Base-by-base conservation (phyloP, 2,888 invertebrate species). In the Drosophila siamana region DNA sequence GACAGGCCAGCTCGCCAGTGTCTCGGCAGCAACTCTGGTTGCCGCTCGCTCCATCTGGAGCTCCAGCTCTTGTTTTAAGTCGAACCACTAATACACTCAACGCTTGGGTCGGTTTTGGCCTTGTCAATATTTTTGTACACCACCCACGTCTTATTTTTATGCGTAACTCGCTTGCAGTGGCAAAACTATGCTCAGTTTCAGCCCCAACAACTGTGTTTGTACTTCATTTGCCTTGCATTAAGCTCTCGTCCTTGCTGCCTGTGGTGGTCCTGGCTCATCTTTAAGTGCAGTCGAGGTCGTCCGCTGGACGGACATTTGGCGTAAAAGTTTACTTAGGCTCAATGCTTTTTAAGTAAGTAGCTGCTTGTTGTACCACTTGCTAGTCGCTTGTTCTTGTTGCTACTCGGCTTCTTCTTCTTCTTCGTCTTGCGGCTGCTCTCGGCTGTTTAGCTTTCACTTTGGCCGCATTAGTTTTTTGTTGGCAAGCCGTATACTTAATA, bases 271-370 rank as follows among this genome's bases (percentile, higher is more conserved):
- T 28, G 38, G 64, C 57, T 40, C 63, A 64, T 56, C 83, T 83
- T 88, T 88, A 88, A 82, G 82, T 82, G 82, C 82, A 88, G 80
- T 86, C 86, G 78, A 77, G 59, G 76, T 77, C 71, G 59, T 44
- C 78, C 54, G 40, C 40, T 62, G 40, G 56, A 33, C 44, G 24
- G 40, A 47, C 43, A 59, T 54, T 62, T 59, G 78, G 74, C 84
- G 86, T 83, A 77, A 86, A 83, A 88, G 83, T 83, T 83, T 88
- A 88, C 83, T 83, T 83, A 88, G 83, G 83, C 83, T 77, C 86
- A 88, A 83, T 83, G 82, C 88, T 88, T 83, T 83, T 88, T 88
- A 82, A 88, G 82, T 87, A 81, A 81, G 81, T 88, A 88, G 86
- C 83, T 86, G 69, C 86, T 74, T 59, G 57, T 55, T 77, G 41